Evolutionary conservation across 2,888 invertebrate genomes (phyloP), one percentile per base, ranked within the genome.

Genomic region (Nineta flava): DNA sequence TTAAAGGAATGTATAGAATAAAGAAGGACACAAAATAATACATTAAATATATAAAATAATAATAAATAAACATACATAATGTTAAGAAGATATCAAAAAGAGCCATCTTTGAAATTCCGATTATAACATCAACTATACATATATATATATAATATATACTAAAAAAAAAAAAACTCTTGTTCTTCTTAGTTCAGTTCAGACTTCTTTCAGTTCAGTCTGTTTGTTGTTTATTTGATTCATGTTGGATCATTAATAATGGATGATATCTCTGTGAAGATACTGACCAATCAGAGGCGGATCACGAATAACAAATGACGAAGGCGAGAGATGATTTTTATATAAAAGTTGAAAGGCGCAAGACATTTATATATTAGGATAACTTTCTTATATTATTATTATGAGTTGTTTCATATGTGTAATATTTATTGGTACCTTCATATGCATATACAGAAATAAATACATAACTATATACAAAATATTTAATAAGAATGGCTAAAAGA

Each of bases 101-200:
- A 38, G 38, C 38, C 38, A 38, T 38, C 38, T 38, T 38, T 38
- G 38, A 38, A 38, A 38, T 38, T 38, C 38, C 38, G 38, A 38
- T 38, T 38, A 38, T 38, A 38, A 38, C 38, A 38, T 38, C 38
- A 38, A 26, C 6, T 26, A 26, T 26, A 26, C 7, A 26, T 26
- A 26, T 3, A 26, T 26, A 26, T 26, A 26, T 26, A 26, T 6
- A 5, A 1, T 7, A 19, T 19, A 19, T 19, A 26, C 6, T 7
- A 7, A 3, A 26, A 26, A 26, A 5, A 26, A 26, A 26, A 26
- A 26, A 26, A 26, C 7, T 26, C 4, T 26, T 26, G 7, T 26
- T 26, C 26, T 26, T 26, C 26, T 26, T 26, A 26, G 26, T 26
- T 26, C 26, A 26, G 26, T 26, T 26, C 26, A 26, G 26, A 26